Conservation (phyloP, 2,113 vertebrate genomes). For the Stigmatopora argus region DNA sequence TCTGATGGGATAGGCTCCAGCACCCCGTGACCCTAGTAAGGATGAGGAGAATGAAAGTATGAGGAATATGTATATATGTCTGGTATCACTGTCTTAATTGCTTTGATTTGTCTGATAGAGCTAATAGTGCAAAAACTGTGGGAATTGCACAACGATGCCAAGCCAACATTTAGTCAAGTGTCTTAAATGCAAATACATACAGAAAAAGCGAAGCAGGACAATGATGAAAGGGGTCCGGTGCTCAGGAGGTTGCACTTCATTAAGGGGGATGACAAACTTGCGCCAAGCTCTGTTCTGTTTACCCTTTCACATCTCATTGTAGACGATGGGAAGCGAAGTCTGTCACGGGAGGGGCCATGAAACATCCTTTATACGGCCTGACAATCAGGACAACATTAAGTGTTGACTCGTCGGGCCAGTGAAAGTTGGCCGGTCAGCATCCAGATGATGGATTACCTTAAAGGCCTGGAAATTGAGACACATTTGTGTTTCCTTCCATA, state of each 20-base stretch:
- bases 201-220: slow-evolving; percentile 8
- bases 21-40: too few relatives aligned
- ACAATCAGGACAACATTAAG: slow-evolving; percentile 16
- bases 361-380: slow-evolving; percentile 16
- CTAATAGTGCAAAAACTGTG: background rate
- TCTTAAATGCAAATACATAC: slow-evolving; percentile 1
- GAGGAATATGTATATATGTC: slow-evolving; percentile 10
- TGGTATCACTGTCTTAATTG: slow-evolving; percentile 17
- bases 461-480: slow-evolving; percentile 40
- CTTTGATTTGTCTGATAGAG: slow-evolving; percentile 20
- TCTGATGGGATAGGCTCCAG: too few relatives aligned
- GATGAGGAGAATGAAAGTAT: too few relatives aligned
- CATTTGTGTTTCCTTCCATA: slow-evolving; percentile 42
- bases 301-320: slow-evolving; percentile 49
- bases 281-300: slow-evolving; percentile 58
- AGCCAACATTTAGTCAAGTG: slow-evolving; percentile 16
- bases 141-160: slow-evolving; percentile 17
- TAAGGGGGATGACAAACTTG: slow-evolving; percentile 56
- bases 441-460: slow-evolving; percentile 48
- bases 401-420: slow-evolving; percentile 25
- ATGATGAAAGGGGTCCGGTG: slow-evolving; percentile 59
- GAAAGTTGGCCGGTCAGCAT: slow-evolving; percentile 47
- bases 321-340: slow-evolving; percentile 51
- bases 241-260: slow-evolving; percentile 56
- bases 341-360: slow-evolving; percentile 23